phyloP scores from a whole-genome alignment of 2,888 invertebrate genomes.

The Euzetes globulus region DNA sequence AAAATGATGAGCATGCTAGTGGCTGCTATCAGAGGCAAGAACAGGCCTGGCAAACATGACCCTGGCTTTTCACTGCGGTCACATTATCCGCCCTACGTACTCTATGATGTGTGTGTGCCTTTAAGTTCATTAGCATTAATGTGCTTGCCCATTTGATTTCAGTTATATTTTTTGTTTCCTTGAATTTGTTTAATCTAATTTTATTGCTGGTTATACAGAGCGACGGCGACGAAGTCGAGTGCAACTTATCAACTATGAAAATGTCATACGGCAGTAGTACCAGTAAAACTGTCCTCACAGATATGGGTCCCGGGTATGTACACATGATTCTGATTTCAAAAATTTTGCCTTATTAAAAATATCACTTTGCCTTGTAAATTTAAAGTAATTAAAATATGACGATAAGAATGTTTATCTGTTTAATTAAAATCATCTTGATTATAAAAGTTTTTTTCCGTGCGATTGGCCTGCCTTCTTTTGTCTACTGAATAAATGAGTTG shows the following conservation, averaged over 20 bases:
- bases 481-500: too few relatives aligned
- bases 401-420: too few relatives aligned
- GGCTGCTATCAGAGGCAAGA: not conserved
- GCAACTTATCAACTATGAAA: constrained; percentile 5
- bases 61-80: not conserved
- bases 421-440: too few relatives aligned
- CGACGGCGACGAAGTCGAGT: constrained; percentile 28
- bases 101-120: constrained; percentile 10
- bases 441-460: too few relatives aligned
- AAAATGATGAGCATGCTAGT: constrained; percentile 21
- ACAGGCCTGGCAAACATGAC: not conserved
- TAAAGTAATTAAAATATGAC: too few relatives aligned
- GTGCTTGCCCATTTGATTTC: not conserved
- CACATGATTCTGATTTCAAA: too few relatives aligned
- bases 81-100: constrained; percentile 18
- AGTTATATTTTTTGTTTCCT: not conserved
- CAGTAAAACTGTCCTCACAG: constrained; percentile 10
- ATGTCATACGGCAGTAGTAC: constrained; percentile 21
- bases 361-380: too few relatives aligned
- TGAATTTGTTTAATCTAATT: not conserved
- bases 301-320: not conserved
- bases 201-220: not conserved
- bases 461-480: too few relatives aligned
- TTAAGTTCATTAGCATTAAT: not conserved
- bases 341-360: not conserved